Evolutionary conservation across 1,140 invertebrate genomes (phyloP).

Genomic region (Macrosteles quadrilineatus): DNA sequence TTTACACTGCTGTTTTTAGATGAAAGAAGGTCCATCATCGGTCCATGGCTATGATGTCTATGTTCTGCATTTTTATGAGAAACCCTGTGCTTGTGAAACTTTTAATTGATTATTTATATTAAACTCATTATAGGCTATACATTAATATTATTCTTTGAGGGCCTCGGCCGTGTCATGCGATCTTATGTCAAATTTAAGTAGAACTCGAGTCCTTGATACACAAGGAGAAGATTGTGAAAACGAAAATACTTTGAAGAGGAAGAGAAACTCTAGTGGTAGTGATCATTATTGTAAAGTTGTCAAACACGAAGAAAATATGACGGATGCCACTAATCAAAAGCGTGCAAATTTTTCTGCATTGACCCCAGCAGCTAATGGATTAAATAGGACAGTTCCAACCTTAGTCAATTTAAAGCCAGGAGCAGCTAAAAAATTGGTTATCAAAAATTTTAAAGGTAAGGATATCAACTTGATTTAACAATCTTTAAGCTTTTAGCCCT

Average conservation of each 20-base stretch:
- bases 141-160: slow-evolving; percentile 29
- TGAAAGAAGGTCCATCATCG: no score
- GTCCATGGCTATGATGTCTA: no score
- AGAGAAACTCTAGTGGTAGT: slow-evolving; percentile 53
- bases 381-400: slow-evolving; percentile 67
- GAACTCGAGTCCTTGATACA: slow-evolving; percentile 58
- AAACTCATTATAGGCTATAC: background rate
- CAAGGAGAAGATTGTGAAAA: slow-evolving; percentile 53
- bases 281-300: slow-evolving; percentile 54
- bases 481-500: background rate
- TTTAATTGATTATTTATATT: slow-evolving; percentile 1
- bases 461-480: background rate
- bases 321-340: slow-evolving; percentile 59
- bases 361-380: slow-evolving; percentile 67
- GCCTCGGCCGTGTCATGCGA: slow-evolving; percentile 62
- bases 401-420: slow-evolving; percentile 72
- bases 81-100: no score
- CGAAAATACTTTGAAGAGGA: slow-evolving; percentile 50
- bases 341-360: slow-evolving; percentile 81
- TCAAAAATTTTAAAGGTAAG: slow-evolving; percentile 94
- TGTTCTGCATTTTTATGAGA: no score
- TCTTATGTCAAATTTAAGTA: slow-evolving; percentile 65
- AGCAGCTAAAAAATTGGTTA: slow-evolving; percentile 87
- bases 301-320: slow-evolving; percentile 55
- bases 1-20: no score